Conservation (phyloP, 2,113 vertebrate genomes). For the Lophius piscatorius region DNA sequence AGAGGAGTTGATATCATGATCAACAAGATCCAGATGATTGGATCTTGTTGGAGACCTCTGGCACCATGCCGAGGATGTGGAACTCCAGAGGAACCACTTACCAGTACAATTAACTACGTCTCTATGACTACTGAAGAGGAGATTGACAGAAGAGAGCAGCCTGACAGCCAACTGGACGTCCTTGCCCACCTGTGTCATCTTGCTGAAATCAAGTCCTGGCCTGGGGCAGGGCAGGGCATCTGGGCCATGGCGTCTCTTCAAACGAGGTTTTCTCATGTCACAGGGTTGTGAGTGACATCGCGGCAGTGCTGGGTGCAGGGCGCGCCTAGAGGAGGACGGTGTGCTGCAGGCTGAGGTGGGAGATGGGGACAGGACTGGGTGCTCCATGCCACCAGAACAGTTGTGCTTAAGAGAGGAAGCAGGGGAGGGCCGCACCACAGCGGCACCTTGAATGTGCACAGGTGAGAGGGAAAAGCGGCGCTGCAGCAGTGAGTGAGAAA, state of each 20-base stretch:
- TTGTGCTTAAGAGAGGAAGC: conserved; percentile 58
- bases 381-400: conserved; percentile 64
- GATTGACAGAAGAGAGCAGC: neutral
- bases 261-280: conserved; percentile 84
- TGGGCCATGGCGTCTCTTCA: conserved; percentile 86
- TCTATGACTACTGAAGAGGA: neutral
- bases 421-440: conserved; percentile 71
- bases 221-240: conserved; percentile 81
- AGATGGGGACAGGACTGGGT: conserved; percentile 79
- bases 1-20: too few species aligned
- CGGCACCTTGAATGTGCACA: conserved; percentile 83
- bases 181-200: conserved; percentile 83
- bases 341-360: conserved; percentile 85
- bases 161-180: neutral
- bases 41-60: too few species aligned
- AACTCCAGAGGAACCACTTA: neutral
- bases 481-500: conserved; percentile 74
- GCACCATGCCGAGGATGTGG: neutral
- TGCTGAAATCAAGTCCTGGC: conserved; percentile 84
- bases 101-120: neutral
- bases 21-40: too few species aligned
- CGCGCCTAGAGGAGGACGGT: conserved; percentile 78
- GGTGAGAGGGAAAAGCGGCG: conserved; percentile 89
- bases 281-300: conserved; percentile 90
- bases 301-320: conserved; percentile 76